Evolutionary conservation across 2,113 vertebrate species (phyloP), one percentile per base, ranked within the genome.

Genomic region (Xiphophorus couchianus): DNA sequence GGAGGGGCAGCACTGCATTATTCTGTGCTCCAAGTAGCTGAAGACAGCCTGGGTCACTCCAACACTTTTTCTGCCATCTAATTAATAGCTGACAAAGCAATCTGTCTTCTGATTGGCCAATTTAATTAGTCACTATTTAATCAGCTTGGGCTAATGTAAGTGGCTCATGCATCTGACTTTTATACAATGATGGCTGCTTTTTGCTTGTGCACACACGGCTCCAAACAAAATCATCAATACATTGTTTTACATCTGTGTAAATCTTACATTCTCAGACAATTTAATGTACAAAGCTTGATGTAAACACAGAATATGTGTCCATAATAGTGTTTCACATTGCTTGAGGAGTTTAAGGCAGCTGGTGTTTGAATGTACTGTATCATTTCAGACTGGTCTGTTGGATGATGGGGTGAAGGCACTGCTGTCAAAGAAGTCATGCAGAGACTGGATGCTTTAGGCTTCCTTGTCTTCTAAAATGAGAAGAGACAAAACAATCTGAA

Each of bases 381-480:
- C 1, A n/a, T 71, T 74, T 62, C 48, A 67, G 51, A 80, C 66
- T 51, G 79, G 70, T 62, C 80, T 77, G 86, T 5, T 13, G 72
- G 17, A 66, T 66, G 66, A 48, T 8, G 14, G 17, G 17, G 60
- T 66, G 31, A 86, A 91, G 86, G 89, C 87, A 91, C 85, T 69
- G 66, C 60, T 81, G 74, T 76, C 72, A 13, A 70, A 48, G 62
- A 77, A 61, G 17, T 54, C n/a, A 61, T 60, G 29, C 35, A 4
- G 11, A 22, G 4, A n/a, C 1, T 28, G 4, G 0, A 17, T 42
- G 14, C 31, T 39, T 90, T 39, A 90, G 25, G 37, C 69, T 58
- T 91, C 78, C 30, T 89, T 85, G 28, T 85, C 70, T 69, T 82
- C 86, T 91, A 69, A 74, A 35, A 71, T 13, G 66, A 71, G 42